Base-by-base conservation (phyloP, 1,140 invertebrate species). In the Phthorimaea operculella region DNA sequence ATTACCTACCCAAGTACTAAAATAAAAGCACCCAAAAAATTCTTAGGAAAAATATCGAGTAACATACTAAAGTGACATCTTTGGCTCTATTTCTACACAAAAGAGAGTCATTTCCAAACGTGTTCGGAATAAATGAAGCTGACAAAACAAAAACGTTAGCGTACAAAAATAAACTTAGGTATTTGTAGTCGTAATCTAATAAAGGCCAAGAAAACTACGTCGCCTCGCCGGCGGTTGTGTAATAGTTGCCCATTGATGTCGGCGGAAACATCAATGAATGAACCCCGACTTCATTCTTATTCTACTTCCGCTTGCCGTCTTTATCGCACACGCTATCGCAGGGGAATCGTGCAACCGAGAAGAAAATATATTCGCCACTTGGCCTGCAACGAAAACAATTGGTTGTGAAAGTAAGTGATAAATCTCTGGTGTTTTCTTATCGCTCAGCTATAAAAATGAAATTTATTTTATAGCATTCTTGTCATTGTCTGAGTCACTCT, bases 231-330 rank as follows among this genome's bases (percentile, higher is more conserved):
- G 6, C 21, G 16, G 44, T 47, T 47, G 44, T 47, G 16, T 47
- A 47, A 47, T 47, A 47, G 50, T 7, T 49, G 51, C 33, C 61
- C 67, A 69, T 72, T 74, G 68, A 70, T 58, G 63, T 53, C 64
- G 63, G 61, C 69, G 70, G 66, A 76, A 75, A 71, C 69, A 72
- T 74, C 72, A 79, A 82, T 82, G 76, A 79, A 77, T 74, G 66
- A 76, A 69, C 62, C 66, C 72, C 68, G 68, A 52, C 60, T 67
- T 60, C 75, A 77, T 79, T 79, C 74, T 82, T 74, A 68, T 66
- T 68, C 54, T 42, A 73, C 70, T 80, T 80, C 79, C 79, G 77
- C 76, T 63, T 60, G 61, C 64, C 47, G 15, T 79, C 71, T 64
- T 68, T 73, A 49, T 82, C 71, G 34, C 59, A 54, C 70, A 15